Evolutionary conservation across 2,797 vertebrate species (phyloP).

Genomic region (Erpetoichthys calabaricus): DNA sequence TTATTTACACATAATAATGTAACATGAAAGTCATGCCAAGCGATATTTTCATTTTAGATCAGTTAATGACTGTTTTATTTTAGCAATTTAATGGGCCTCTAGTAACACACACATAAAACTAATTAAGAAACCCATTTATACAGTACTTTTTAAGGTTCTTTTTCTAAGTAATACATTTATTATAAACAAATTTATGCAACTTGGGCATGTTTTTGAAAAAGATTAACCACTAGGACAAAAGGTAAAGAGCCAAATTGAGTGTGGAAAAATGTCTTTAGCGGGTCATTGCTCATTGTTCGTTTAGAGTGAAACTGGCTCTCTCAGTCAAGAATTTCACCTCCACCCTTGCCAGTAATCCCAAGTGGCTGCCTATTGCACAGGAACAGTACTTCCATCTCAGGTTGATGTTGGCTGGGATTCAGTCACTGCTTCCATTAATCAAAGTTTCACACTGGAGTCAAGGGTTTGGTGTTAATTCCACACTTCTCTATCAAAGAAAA

Average conservation of each 20-base stretch:
- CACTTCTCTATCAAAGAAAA: not conserved
- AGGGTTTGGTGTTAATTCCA: not conserved
- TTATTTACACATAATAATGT: no score
- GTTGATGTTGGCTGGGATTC: slow-evolving; percentile 4
- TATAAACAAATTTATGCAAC: not conserved
- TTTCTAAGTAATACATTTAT: no score
- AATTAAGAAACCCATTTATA: no score
- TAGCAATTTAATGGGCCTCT: no score
- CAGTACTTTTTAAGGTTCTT: no score
- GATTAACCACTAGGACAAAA: not conserved
- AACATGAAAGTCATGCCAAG: no score
- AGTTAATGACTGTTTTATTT: no score
- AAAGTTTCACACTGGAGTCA: slow-evolving; percentile 1
- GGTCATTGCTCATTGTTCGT: slow-evolving; percentile 5
- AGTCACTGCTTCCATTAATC: slow-evolving; percentile 2
- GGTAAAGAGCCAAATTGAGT: not conserved
- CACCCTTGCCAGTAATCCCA: not conserved
- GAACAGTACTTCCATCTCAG: slow-evolving; percentile 4
- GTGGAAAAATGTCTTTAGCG: not conserved
- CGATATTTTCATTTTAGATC: no score
- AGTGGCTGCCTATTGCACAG: not conserved
- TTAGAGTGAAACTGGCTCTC: not conserved
- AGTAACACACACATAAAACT: no score
- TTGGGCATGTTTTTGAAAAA: not conserved
- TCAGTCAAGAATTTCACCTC: not conserved